These are phyloP conservation scores for Triplophysa bombifrons DNA, from an alignment of 2,797 vertebrate species.

Conservation along the genomic window DNA sequence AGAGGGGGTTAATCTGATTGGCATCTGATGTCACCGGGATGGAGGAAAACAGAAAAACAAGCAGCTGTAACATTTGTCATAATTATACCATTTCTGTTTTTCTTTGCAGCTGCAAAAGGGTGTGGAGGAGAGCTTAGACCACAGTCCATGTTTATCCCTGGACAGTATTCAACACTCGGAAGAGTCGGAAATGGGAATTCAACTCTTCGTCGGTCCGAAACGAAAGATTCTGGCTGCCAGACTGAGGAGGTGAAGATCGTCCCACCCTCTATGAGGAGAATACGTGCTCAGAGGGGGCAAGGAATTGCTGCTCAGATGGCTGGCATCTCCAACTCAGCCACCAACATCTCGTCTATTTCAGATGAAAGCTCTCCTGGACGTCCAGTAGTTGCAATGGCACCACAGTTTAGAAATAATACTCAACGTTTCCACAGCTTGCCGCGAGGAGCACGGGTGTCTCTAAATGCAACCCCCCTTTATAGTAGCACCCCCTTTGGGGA, in stretches of 20 bases:
- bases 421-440: conserved; percentile 92
- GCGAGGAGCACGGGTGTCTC: conserved; percentile 82
- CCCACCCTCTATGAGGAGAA: conserved; percentile 93
- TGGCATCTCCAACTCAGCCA: conserved; percentile 83
- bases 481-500: conserved; percentile 74
- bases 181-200: conserved; percentile 79
- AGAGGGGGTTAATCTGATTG: conserved; percentile 64
- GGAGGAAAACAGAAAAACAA: background rate
- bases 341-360: conserved; percentile 85
- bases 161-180: conserved; percentile 87
- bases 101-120: conserved; percentile 74
- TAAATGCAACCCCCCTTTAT: conserved; percentile 82
- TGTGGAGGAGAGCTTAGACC: conserved; percentile 81
- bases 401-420: conserved; percentile 76
- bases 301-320: conserved; percentile 95
- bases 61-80: conserved; percentile 37
- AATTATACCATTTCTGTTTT: conserved; percentile 48
- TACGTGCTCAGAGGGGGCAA: conserved; percentile 92
- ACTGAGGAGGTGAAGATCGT: conserved; percentile 91
- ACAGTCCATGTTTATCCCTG: conserved; percentile 87
- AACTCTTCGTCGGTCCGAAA: conserved; percentile 77
- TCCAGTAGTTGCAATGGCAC: conserved; percentile 71
- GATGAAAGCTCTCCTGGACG: conserved; percentile 76
- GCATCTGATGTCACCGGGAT: conserved; percentile 51
- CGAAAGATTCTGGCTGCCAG: conserved; percentile 92